Evolutionary conservation across 2,888 invertebrate species (phyloP).

Genomic region (Cetonia aurata): DNA sequence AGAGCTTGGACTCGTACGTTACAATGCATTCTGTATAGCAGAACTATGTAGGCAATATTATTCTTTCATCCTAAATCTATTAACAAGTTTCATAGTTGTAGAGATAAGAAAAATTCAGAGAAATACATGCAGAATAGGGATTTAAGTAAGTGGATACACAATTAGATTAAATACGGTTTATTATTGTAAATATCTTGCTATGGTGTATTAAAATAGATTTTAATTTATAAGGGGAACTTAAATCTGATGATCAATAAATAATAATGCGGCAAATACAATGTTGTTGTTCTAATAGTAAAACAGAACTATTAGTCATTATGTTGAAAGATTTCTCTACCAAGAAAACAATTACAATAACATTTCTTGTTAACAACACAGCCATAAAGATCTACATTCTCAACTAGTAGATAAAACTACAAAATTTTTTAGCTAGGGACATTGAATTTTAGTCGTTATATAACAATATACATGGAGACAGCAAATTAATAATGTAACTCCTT

Average conservation of each 20-base stretch:
- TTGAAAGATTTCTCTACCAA: conserved; percentile 33
- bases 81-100: too few species aligned
- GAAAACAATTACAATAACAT: conserved; percentile 52
- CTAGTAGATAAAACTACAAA: conserved; percentile 43
- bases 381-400: conserved; percentile 59
- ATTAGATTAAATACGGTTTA: conserved; percentile 50
- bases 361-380: conserved; percentile 59
- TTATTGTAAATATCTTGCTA: conserved; percentile 55
- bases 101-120: too few species aligned
- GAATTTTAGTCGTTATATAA: conserved; percentile 11
- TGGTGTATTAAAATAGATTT: conserved; percentile 60
- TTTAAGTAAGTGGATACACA: conserved; percentile 6
- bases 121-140: too few species aligned
- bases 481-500: too few species aligned
- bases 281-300: conserved; percentile 49
- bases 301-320: conserved; percentile 44
- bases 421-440: conserved; percentile 29
- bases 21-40: too few species aligned
- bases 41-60: too few species aligned
- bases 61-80: too few species aligned
- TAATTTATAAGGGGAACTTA: conserved; percentile 56
- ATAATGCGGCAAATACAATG: conserved; percentile 51
- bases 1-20: too few species aligned
- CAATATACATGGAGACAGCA: too few species aligned
- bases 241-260: conserved; percentile 57